Conservation (phyloP, 2,888 invertebrate species). For the Xanthorhoe designata region DNA sequence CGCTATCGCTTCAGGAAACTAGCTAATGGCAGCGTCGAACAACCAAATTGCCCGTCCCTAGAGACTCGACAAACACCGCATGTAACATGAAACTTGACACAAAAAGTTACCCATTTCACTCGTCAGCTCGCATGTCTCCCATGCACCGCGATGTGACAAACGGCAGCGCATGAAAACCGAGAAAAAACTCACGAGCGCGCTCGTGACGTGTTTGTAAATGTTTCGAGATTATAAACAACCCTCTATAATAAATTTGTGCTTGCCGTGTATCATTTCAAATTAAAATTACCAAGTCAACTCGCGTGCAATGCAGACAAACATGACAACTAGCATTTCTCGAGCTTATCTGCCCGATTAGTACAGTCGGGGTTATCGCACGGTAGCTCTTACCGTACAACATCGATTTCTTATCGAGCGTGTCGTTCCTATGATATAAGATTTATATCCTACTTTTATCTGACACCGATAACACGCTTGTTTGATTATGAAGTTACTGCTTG, state of each 20-base stretch:
- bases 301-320: constrained; percentile 60
- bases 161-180: constrained; percentile 59
- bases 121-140: constrained; percentile 57
- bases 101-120: constrained; percentile 75
- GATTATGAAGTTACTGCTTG: constrained; percentile 50
- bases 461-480: constrained; percentile 60
- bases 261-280: constrained; percentile 63
- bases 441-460: constrained; percentile 67
- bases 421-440: constrained; percentile 71
- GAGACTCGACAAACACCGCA: constrained; percentile 49
- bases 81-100: constrained; percentile 57
- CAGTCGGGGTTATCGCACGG: constrained; percentile 77
- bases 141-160: constrained; percentile 56
- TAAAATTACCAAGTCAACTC: constrained; percentile 66
- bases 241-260: constrained; percentile 62
- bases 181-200: constrained; percentile 56
- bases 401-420: constrained; percentile 68
- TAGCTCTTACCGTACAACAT: constrained; percentile 69
- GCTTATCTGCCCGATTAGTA: constrained; percentile 73
- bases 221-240: constrained; percentile 65
- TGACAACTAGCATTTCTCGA: constrained; percentile 60
- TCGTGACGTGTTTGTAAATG: constrained; percentile 78
- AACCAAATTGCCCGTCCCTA: constrained; percentile 55
- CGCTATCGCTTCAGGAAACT: constrained; percentile 53
- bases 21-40: constrained; percentile 54